phyloP scores from a whole-genome alignment of 1,140 invertebrate genomes.

The Zeugodacus cucurbitae region DNA sequence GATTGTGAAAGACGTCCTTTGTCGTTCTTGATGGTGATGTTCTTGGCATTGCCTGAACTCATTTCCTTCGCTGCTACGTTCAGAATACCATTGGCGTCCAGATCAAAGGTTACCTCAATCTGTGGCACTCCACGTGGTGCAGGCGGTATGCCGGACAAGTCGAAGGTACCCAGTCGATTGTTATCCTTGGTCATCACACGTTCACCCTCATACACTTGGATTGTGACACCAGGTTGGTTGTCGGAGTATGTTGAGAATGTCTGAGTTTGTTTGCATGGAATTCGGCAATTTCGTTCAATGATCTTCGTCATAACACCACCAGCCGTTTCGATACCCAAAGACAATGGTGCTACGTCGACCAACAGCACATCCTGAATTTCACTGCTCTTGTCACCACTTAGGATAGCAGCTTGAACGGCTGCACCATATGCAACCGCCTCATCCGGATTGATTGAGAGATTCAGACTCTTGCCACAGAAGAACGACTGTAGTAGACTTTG shows the following conservation, averaged over 20 bases:
- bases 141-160: conserved; percentile 83
- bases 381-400: conserved; percentile 72
- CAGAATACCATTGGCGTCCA: conserved; percentile 74
- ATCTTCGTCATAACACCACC: conserved; percentile 75
- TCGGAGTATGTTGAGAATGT: conserved; percentile 77
- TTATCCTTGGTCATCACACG: conserved; percentile 80
- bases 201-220: conserved; percentile 77
- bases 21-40: conserved; percentile 88
- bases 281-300: conserved; percentile 73
- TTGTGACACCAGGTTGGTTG: conserved; percentile 77
- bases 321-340: conserved; percentile 72
- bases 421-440: conserved; percentile 79
- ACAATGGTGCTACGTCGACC: conserved; percentile 71
- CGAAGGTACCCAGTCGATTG: conserved; percentile 81
- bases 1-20: conserved; percentile 83
- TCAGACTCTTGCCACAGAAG: conserved; percentile 73
- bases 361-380: conserved; percentile 69
- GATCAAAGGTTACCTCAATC: conserved; percentile 75
- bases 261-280: conserved; percentile 75
- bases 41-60: conserved; percentile 71
- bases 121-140: conserved; percentile 84
- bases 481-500: conserved; percentile 73
- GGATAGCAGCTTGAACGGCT: conserved; percentile 80
- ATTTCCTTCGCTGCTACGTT: conserved; percentile 74
- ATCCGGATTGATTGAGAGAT: conserved; percentile 81